Base-by-base conservation (phyloP, 2,113 vertebrate species). In the Progne subis region DNA sequence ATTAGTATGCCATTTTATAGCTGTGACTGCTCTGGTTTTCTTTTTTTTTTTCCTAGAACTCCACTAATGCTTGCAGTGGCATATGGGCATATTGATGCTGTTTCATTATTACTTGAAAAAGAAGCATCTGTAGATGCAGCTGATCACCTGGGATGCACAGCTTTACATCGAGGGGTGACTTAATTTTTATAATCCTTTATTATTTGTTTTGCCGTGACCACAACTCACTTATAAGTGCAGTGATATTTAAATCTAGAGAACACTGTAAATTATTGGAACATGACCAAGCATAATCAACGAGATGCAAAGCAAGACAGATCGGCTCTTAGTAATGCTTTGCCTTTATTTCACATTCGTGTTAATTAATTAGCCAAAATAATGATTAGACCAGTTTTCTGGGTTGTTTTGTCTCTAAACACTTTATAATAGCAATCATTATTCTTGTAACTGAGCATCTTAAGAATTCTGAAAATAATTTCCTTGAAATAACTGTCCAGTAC, bases 41-140 rank as follows among this genome's bases (percentile, higher is more conserved):
- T 47, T 47, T 95, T 88, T 77, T 47, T 95, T 88, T 77, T 61
- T 78, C 69, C 90, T 75, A 99, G 99, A 96, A 99, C 99, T 70
- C 99, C 99, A 12, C 97, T 99, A 92, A 99, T 99, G 99, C 98
- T 99, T 55, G 99, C 99, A 1, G 99, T 99, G 78, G 98, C 98
- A 0, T 99, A 99, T 64, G 99, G 99, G 70, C 99, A 99, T 52
- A 97, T 99, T 7, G 99, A 99, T 78, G 99, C 98, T 17, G 99
- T 99, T 93, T 98, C 99, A 12, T 97, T 99, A 96, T 98, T 99
- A 98, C 98, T 99, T 97, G 99, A 99, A 98, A 98, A 99, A 81
- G 99, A 99, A 74, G 99, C 99, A 32, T 98, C 97, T 39, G 98
- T 99, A 63, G 98, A 99, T 92, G 84, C 98, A 47, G 98, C 98